Evolutionary conservation across 2,888 invertebrate species (phyloP), one percentile per base, ranked within the genome.

Genomic region (Drosophila borborema): DNA sequence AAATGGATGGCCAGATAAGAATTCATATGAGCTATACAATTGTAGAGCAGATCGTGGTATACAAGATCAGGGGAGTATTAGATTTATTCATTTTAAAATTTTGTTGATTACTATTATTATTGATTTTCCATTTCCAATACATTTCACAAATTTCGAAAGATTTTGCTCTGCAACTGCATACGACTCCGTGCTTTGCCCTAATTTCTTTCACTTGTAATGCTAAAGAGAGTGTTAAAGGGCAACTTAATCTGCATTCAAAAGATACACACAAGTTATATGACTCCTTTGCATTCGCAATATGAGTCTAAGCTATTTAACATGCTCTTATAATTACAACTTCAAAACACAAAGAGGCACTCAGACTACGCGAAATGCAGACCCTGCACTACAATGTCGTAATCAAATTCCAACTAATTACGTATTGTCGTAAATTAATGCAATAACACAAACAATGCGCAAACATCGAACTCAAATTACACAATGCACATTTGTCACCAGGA

Each of bases 361-460:
- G 70, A 51, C 61, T 55, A 36, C 64, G 72, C 63, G 48, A 18
- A 59, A 68, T 60, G 56, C 59, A 62, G 43, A 38, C 59, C 9
- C 51, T 51, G 54, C 54, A 54, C 10, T 40, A 72, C 72, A 86
- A 81, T 77, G 81, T 54, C 64, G 77, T 86, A 89, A 89, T 90
- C 90, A 89, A 84, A 90, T 88, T 88, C 78, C 73, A 73, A 72
- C 83, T 90, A 91, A 89, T 90, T 89, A 89, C 77, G 83, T 66
- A 90, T 90, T 91, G 91, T 88, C 73, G 86, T 77, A 75, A 83
- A 84, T 89, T 87, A 90, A 87, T 84, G 84, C 88, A 88, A 87
- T 86, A 87, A 90, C 74, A 81, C 82, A 89, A 85, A 87, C 78
- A 86, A 84, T 79, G 77, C 81, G 64, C 72, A 75, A 84, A 84